These are phyloP conservation scores for Phengaris arion DNA, from an alignment of 2,888 invertebrate genomes.

Conservation along the genomic window DNA sequence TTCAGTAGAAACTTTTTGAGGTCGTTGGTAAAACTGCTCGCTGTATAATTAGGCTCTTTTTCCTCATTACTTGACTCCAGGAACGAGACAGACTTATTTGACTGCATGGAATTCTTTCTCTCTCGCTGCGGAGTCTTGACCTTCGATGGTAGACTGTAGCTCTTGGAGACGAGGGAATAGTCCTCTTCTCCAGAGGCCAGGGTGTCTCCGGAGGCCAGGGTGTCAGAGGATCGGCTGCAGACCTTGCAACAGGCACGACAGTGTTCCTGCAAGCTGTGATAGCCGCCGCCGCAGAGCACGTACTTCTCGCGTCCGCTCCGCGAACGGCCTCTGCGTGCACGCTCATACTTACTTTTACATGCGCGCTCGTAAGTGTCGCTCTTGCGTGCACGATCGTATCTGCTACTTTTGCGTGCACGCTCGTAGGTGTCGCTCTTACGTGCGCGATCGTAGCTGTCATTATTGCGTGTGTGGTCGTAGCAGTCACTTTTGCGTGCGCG, in stretches of 20 bases:
- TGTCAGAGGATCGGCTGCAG: conserved; percentile 66
- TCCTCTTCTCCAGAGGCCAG: conserved; percentile 67
- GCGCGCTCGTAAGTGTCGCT: not conserved
- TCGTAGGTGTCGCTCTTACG: not conserved
- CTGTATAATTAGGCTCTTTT: conserved; percentile 74
- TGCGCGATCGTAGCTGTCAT: not conserved
- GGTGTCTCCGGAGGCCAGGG: conserved; percentile 64
- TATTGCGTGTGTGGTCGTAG: not conserved
- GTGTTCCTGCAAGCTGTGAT: conserved; percentile 64
- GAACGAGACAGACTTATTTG: conserved; percentile 74
- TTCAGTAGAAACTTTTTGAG: conserved; percentile 70
- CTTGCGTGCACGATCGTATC: not conserved
- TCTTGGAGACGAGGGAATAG: conserved; percentile 62
- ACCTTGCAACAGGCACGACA: conserved; percentile 65
- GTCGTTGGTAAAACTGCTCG: conserved; percentile 75
- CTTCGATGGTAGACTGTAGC: conserved; percentile 57
- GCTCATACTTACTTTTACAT: not conserved
- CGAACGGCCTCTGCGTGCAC: conserved; percentile 4
- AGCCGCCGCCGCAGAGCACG: conserved; percentile 64
- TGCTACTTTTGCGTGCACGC: not conserved
- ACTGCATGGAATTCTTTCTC: conserved; percentile 70
- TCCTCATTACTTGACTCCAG: conserved; percentile 66
- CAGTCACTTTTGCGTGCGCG: not conserved
- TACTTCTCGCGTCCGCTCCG: conserved; percentile 43
- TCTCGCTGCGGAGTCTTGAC: conserved; percentile 49